phyloP scores from a whole-genome alignment of 1,140 invertebrate species.

The Pomacea maculata region DNA sequence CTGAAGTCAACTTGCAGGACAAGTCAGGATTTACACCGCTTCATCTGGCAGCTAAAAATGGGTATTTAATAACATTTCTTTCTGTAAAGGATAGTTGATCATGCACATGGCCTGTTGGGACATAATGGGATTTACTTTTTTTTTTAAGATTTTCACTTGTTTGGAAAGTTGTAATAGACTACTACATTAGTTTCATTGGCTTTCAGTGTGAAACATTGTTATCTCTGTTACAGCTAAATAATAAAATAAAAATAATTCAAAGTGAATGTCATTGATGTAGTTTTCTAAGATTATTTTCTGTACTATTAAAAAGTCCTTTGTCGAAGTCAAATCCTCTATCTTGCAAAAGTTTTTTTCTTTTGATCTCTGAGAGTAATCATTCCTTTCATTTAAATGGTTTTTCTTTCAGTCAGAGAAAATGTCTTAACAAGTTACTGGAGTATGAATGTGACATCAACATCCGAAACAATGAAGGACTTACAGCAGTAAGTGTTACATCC shows the following conservation, averaged over 20 bases:
- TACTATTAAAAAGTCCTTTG: no score
- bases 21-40: slow-evolving; percentile 58
- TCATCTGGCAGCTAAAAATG: slow-evolving; percentile 58
- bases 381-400: slow-evolving; percentile 10
- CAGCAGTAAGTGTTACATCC: slow-evolving; percentile 44
- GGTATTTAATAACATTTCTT: slow-evolving; percentile 30
- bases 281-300: no score
- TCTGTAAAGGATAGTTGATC: no score
- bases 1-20: slow-evolving; percentile 51
- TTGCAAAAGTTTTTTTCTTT: no score
- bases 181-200: no score
- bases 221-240: no score
- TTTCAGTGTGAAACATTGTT: no score
- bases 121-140: neutral
- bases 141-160: no score
- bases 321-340: no score
- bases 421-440: slow-evolving; percentile 56
- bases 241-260: no score
- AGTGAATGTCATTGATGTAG: no score
- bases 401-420: slow-evolving; percentile 54
- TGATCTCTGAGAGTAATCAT: neutral
- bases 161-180: no score
- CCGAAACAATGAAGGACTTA: slow-evolving; percentile 61
- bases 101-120: neutral
- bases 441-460: slow-evolving; percentile 56